phyloP scores from a whole-genome alignment of 2,888 invertebrate genomes.

The Heliconius hortense region DNA sequence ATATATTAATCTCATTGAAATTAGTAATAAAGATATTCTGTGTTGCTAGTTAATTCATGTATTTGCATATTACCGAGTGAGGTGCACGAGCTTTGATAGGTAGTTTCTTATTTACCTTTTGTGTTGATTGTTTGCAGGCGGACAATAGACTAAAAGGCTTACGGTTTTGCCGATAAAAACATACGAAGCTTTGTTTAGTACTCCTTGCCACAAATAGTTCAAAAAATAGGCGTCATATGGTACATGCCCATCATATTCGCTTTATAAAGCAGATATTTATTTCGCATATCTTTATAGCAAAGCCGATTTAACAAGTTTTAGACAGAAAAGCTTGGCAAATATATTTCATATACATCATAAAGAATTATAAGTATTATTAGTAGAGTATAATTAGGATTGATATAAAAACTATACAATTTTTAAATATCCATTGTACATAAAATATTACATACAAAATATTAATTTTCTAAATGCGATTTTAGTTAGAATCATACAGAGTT shows the following conservation, averaged over 20 bases:
- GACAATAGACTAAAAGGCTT: conserved; percentile 33
- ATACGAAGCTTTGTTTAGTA: conserved; percentile 30
- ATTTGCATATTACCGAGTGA: conserved; percentile 17
- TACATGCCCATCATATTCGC: conserved; percentile 18
- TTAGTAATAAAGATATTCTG: conserved; percentile 11
- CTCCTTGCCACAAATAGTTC: conserved; percentile 22
- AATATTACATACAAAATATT: background rate
- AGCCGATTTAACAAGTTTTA: conserved; percentile 1
- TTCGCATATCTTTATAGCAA: conserved; percentile 3
- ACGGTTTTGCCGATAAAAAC: conserved; percentile 27
- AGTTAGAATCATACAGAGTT: conserved; percentile 36
- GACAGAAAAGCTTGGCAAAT: background rate
- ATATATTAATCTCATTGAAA: conserved; percentile 22
- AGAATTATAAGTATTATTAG: background rate
- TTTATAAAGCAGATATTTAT: background rate
- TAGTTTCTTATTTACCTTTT: conserved; percentile 17
- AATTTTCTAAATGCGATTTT: conserved; percentile 14
- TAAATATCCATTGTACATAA: background rate
- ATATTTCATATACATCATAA: background rate
- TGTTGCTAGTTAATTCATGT: background rate
- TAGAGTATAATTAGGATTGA: background rate
- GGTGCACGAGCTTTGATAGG: conserved; percentile 8
- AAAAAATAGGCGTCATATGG: conserved; percentile 19
- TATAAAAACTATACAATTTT: background rate
- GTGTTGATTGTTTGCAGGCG: conserved; percentile 23